Base-by-base conservation (phyloP, 2,797 vertebrate genomes). In the Rachycentron canadum region DNA sequence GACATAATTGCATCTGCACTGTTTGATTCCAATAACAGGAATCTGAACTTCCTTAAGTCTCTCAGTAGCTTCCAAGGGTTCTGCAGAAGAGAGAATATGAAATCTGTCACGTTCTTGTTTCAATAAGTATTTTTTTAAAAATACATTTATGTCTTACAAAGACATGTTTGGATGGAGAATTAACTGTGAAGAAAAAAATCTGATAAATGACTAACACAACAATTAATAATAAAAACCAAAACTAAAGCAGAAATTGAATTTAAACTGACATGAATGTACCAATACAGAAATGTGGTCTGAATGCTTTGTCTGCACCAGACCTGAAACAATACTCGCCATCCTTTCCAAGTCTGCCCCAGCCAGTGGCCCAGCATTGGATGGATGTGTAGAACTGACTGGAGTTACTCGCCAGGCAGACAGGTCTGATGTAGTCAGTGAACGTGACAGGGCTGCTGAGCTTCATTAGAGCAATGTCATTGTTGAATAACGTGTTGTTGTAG, bases 361-460 rank as follows among this genome's bases (percentile, higher is more conserved):
- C 94, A 0, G 93, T 93, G 80, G 64, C 19, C 93, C 92, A 94
- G 84, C 89, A 94, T n/a, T 9, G 2, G 0, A 90, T 92, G 17
- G 56, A 34, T 0, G n/a, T 87, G 63, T 81, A 45, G 79, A 94
- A 87, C 52, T 78, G 47, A 45, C 93, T 94, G 64, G 26, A 5
- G 8, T 0, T 73, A 19, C 76, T 89, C 12, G 96, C 95, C 53
- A 97, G 89, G 82, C 95, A 97, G 81, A 95, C 32, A 1, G 96
- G 95, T 63, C 81, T 88, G 82, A 96, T 94, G 57, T 77, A 90
- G 72, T 91, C 21, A 2, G 63, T 94, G 82, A 93, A 96, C 4
- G 0, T n/a, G 26, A 96, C 79, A 0, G 88, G 2, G 2, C 0
- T 41, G 7, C n/a, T 75, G 21, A 97, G 92, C 53, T 52, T 91